Conservation (phyloP, 2,113 vertebrate genomes). For the Elaphurus davidianus region DNA sequence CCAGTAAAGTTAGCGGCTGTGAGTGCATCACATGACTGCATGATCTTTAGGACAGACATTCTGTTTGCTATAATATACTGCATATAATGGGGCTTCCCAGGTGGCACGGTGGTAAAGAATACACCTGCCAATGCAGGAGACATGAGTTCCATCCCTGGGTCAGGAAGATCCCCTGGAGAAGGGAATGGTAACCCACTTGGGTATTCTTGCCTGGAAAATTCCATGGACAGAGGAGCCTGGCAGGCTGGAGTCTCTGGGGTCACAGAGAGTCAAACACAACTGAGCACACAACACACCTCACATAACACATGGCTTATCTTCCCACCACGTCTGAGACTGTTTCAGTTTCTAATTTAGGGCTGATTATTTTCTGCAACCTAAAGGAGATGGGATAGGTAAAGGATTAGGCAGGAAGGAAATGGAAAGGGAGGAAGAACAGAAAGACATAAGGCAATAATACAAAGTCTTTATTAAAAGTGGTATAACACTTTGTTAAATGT, state of each 20-base stretch:
- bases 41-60: not conserved
- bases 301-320: not conserved
- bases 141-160: not conserved
- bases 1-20: not conserved
- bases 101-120: not conserved
- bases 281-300: not conserved
- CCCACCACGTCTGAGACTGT: not conserved
- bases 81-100: not conserved
- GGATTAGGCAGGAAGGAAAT: not conserved
- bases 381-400: not conserved
- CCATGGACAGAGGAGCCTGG: too few species aligned
- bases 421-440: not conserved
- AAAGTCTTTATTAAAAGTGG: not conserved
- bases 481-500: not conserved
- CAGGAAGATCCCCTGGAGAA: not conserved
- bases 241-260: too few species aligned
- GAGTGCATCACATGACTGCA: not conserved
- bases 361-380: not conserved
- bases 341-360: not conserved
- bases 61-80: not conserved
- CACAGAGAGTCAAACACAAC: not conserved
- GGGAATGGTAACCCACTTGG: not conserved
- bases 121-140: not conserved
- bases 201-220: not conserved
- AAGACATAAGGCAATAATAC: not conserved